Evolutionary conservation across 2,797 vertebrate genomes (phyloP).

Genomic region (Chaetophractus vellerosus): DNA sequence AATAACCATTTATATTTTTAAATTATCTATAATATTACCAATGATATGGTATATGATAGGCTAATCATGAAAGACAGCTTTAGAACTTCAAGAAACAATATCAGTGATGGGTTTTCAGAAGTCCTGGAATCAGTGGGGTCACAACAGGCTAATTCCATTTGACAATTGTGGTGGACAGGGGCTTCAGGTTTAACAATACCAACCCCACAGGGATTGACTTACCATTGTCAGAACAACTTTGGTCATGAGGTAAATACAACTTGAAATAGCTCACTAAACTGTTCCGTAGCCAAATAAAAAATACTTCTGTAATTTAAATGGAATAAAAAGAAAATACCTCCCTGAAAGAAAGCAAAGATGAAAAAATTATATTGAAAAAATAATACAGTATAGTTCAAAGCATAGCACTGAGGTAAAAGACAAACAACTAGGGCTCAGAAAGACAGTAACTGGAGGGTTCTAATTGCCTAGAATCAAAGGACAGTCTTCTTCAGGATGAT

Average conservation of each 20-base stretch:
- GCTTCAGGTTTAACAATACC: neutral
- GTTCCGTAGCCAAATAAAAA: neutral
- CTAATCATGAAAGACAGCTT: no score
- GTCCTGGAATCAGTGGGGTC: neutral
- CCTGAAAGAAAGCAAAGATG: conserved; percentile 3
- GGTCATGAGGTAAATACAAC: neutral
- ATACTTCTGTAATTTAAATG: neutral
- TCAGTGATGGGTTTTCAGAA: neutral
- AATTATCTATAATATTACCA: neutral
- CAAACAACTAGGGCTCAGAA: neutral
- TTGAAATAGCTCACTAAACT: neutral
- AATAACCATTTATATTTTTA: neutral
- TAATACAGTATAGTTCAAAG: neutral
- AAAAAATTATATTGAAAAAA: neutral
- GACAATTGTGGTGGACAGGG: neutral
- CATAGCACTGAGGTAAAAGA: neutral
- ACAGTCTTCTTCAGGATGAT: neutral
- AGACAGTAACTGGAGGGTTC: neutral
- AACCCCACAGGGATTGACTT: neutral
- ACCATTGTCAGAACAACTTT: neutral
- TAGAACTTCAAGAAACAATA: no score
- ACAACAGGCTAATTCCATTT: neutral
- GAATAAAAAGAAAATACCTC: neutral
- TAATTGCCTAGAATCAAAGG: neutral
- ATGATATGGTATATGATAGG: neutral